Percentiles rank a stretch among this genome's conserved stretches.
These are phyloP conservation scores for Craniophora ligustri DNA, from an alignment of 2,888 invertebrate genomes.

Conservation along the genomic window DNA sequence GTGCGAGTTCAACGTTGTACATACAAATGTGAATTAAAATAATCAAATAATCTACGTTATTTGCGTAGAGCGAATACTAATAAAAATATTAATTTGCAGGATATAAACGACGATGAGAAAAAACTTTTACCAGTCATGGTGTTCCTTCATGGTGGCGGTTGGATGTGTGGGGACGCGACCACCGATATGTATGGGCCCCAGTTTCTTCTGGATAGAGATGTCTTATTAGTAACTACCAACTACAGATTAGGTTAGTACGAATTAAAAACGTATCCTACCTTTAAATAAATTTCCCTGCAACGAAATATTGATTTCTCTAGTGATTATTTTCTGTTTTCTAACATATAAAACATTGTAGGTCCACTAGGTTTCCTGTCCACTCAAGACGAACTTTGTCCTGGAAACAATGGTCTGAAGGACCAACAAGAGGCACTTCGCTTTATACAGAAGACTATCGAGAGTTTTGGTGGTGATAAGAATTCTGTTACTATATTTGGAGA, in stretches of 20 bases:
- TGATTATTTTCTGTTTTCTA: too few relatives aligned
- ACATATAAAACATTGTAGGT: constrained; percentile 73
- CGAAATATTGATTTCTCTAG: background rate
- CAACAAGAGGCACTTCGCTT: constrained; percentile 90
- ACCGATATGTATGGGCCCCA: constrained; percentile 92
- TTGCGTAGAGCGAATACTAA: background rate
- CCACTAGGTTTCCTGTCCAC: constrained; percentile 91
- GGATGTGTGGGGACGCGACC: constrained; percentile 92
- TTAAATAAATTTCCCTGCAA: background rate
- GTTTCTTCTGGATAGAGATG: constrained; percentile 91
- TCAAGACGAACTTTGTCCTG: constrained; percentile 89
- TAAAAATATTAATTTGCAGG: constrained; percentile 52
- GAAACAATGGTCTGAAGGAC: constrained; percentile 91
- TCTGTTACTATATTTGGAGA: constrained; percentile 91
- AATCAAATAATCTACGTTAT: background rate
- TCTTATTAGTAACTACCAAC: constrained; percentile 91
- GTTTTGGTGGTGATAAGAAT: constrained; percentile 90
- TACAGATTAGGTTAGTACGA: constrained; percentile 89
- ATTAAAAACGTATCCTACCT: background rate
- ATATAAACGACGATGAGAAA: constrained; percentile 50
- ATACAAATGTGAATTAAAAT: constrained; percentile 7
- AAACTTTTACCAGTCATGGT: constrained; percentile 91
- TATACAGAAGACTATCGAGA: constrained; percentile 89
- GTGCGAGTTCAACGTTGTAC: constrained; percentile 2
- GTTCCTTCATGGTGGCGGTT: constrained; percentile 93